Evolutionary conservation across 2,888 invertebrate species (phyloP), one percentile per base, ranked within the genome.

Genomic region (Amphipyra berbera): DNA sequence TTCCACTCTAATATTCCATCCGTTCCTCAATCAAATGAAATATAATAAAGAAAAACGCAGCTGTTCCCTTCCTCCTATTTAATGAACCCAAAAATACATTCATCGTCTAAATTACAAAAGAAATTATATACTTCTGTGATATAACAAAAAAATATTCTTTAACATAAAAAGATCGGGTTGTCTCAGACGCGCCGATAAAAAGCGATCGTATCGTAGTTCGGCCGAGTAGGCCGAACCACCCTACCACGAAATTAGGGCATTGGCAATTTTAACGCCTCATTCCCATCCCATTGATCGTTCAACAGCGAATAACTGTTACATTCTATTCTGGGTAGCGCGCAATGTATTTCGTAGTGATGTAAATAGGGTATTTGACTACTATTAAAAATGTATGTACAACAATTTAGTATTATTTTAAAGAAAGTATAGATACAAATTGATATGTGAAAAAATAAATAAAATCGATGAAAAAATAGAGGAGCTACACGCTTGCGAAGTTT

Each of bases 161-260:
- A 60, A 57, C 69, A 67, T 67, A 77, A 76, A 75, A 78, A 68
- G 73, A 71, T 72, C 70, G 63, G 75, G 71, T 71, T 75, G 71
- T 70, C 65, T 70, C 64, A 66, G 67, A 63, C 78, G 67, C 45
- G 45, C 21, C 44, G 56, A 68, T 76, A 82, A 79, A 78, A 81
- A 73, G 58, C 65, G 79, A 80, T 83, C 82, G 61, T 53, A 77
- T 82, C 82, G n/a, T n/a, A n/a, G n/a, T n/a, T n/a, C n/a, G n/a
- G n/a, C n/a, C n/a, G n/a, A 82, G 82, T 66, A 61, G 45, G 54
- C 60, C 62, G 50, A 62, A 47, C 44, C 54, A 50, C 56, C 30
- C 53, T 60, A 61, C 70, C 45, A 60, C 38, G 42, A 61, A 48
- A 65, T 70, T 63, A 50, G 14, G 27, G 45, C 61, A 58, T n/a